These are phyloP conservation scores for Hippocampus mohnikei DNA, from an alignment of 2,113 vertebrate species.

Conservation along the genomic window DNA sequence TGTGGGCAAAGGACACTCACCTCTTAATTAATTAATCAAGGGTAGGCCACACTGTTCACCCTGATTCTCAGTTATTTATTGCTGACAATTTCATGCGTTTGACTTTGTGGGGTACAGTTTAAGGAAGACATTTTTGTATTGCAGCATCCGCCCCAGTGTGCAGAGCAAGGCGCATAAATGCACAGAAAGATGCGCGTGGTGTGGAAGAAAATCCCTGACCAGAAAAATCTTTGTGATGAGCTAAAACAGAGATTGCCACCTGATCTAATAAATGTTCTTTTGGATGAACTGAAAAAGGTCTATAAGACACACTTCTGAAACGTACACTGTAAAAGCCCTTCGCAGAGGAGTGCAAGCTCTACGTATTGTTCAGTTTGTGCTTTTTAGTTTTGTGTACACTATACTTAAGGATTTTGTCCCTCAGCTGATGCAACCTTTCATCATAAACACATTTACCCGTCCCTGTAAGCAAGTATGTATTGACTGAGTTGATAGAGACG, in stretches of 20 bases:
- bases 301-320: not conserved
- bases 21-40: conserved; percentile 5
- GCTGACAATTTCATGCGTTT: not conserved
- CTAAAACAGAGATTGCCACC: not conserved
- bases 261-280: not conserved
- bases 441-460: conserved; percentile 18
- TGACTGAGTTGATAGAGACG: not conserved
- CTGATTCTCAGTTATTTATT: not conserved
- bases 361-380: not conserved
- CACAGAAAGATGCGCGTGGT: not conserved
- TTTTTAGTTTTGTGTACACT: conserved; percentile 6
- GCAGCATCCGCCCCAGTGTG: not conserved
- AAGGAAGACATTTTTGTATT: not conserved
- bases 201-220: not conserved
- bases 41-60: not conserved
- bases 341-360: not conserved
- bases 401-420: conserved; percentile 23
- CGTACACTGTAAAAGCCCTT: not conserved
- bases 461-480: not conserved
- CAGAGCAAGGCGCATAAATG: not conserved
- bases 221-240: not conserved
- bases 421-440: conserved; percentile 20
- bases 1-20: conserved; percentile 27
- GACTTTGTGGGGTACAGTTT: not conserved
- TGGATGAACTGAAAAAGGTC: not conserved